Percentiles rank a stretch among this genome's conserved stretches.
Conservation (phyloP, 2,888 invertebrate species). For the Phragmatobia fuliginosa region DNA sequence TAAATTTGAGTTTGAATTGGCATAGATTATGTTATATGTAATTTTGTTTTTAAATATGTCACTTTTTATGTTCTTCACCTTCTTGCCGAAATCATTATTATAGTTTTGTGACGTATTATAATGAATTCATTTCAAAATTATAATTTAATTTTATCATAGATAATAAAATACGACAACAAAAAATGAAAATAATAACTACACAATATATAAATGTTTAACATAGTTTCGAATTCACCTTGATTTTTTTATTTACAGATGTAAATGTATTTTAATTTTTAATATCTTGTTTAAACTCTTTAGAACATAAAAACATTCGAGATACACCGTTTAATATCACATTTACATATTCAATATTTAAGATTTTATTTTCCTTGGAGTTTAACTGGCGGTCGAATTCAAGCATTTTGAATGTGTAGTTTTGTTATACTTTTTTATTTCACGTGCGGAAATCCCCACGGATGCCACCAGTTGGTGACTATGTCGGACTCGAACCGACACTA, state of each 20-base stretch:
- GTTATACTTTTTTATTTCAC: no score
- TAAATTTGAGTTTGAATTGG: neutral
- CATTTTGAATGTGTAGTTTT: no score
- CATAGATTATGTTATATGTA: neutral
- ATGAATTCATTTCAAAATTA: neutral
- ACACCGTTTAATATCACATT: neutral
- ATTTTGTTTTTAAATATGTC: neutral
- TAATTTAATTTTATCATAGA: neutral
- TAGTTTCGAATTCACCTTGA: neutral
- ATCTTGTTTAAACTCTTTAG: neutral
- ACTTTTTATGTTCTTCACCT: neutral
- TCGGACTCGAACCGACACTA: no score
- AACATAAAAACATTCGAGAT: neutral
- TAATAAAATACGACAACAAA: neutral
- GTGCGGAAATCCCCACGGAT: no score
- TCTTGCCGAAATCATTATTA: neutral
- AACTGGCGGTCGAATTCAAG: no score
- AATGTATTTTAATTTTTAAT: neutral
- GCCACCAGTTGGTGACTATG: no score
- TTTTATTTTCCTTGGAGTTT: neutral
- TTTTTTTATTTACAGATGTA: neutral
- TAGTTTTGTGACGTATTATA: neutral
- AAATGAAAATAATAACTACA: neutral
- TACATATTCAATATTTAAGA: neutral
- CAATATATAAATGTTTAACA: neutral